phyloP scores from a whole-genome alignment of 92 coral and sea anemone genomes.

The Parazoanthus atlanticus region DNA sequence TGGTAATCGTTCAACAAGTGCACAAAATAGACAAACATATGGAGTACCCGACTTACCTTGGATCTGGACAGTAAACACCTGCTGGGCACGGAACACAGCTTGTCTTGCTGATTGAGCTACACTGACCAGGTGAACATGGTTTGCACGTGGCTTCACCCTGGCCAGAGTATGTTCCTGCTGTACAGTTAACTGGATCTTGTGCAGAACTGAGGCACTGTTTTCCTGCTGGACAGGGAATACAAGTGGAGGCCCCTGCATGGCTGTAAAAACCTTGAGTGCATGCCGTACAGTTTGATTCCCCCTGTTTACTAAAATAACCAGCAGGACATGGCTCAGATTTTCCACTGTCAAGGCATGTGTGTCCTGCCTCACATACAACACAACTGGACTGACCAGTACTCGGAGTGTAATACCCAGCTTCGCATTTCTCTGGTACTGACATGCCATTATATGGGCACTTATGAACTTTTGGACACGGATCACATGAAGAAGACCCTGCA shows the following conservation, averaged over 20 bases:
- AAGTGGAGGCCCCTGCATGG: slow-evolving; percentile 71
- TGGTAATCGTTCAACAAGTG: no score
- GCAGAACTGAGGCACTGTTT: slow-evolving; percentile 84
- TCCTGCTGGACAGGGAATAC: slow-evolving; percentile 93
- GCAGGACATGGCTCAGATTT: slow-evolving; percentile 86
- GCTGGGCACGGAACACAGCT: slow-evolving; percentile 85
- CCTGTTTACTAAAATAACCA: slow-evolving; percentile 84
- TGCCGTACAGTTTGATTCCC: slow-evolving; percentile 78
- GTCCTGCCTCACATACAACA: slow-evolving; percentile 90
- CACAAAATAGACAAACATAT: neutral
- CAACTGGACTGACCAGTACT: slow-evolving; percentile 79
- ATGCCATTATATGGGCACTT: slow-evolving; percentile 79
- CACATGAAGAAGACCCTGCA: slow-evolving; percentile 62
- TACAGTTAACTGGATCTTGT: slow-evolving; percentile 84
- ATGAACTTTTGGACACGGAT: slow-evolving; percentile 77
- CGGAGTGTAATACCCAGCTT: slow-evolving; percentile 84
- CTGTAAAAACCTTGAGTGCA: slow-evolving; percentile 84
- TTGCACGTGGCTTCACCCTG: slow-evolving; percentile 77
- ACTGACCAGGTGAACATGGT: slow-evolving; percentile 73
- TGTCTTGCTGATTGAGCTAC: slow-evolving; percentile 75
- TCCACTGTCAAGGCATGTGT: slow-evolving; percentile 73
- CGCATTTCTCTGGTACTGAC: slow-evolving; percentile 82
- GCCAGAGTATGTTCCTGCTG: slow-evolving; percentile 81
- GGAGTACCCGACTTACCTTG: slow-evolving; percentile 64
- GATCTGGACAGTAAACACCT: slow-evolving; percentile 88